Evolutionary conservation across 2,888 invertebrate species (phyloP).

Genomic region (Argyresthia goedartella): DNA sequence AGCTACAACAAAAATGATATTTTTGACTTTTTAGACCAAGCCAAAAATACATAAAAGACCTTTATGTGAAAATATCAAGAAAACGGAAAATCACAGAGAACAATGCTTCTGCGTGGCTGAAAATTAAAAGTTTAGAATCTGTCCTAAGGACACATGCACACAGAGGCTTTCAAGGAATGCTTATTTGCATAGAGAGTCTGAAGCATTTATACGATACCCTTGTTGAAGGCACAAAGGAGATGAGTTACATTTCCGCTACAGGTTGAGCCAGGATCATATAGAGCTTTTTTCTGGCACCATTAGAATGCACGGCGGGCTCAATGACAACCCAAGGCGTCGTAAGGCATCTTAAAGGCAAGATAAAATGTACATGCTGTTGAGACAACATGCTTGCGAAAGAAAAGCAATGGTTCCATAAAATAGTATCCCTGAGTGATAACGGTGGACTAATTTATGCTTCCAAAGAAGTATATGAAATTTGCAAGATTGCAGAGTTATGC

Average conservation of each 20-base stretch:
- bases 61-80: constrained; percentile 5
- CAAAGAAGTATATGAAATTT: too few species aligned
- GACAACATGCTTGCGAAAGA: too few species aligned
- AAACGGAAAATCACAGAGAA: neutral
- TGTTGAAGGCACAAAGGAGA: too few species aligned
- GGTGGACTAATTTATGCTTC: too few species aligned
- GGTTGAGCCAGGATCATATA: constrained; percentile 12
- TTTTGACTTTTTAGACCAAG: neutral
- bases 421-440: too few species aligned
- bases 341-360: too few species aligned
- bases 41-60: constrained; percentile 7
- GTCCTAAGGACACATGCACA: constrained; percentile 1
- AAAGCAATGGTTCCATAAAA: too few species aligned
- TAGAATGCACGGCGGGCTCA: constrained; percentile 12
- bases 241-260: constrained; percentile 2
- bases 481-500: too few species aligned
- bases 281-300: constrained; percentile 10
- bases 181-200: too few species aligned
- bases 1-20: constrained; percentile 1
- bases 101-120: neutral
- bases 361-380: too few species aligned
- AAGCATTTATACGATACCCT: too few species aligned
- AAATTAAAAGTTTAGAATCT: neutral
- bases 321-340: constrained; percentile 13
- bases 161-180: too few species aligned